phyloP scores from a whole-genome alignment of 1,140 invertebrate species.

The Drosophila sp. region DNA sequence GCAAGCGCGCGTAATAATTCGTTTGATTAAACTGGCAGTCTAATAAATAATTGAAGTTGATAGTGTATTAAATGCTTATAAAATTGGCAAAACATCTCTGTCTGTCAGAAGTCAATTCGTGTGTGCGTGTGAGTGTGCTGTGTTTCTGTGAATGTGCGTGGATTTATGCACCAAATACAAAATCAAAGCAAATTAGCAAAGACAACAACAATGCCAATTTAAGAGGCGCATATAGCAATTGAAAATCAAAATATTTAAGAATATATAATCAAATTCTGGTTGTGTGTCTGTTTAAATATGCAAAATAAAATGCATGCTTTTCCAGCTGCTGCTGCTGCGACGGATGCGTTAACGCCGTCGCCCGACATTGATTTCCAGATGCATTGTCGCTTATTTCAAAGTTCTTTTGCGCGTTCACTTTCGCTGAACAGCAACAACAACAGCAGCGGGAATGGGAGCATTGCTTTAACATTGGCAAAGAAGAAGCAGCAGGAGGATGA shows the following conservation, averaged over 20 bases:
- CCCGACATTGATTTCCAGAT: constrained; percentile 82
- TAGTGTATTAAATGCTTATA: constrained; percentile 33
- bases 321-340: constrained; percentile 17
- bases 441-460: constrained; percentile 46
- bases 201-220: constrained; percentile 59
- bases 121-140: constrained; percentile 26
- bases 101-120: constrained; percentile 40
- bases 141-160: constrained; percentile 53
- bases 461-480: constrained; percentile 64
- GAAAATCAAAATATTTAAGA: constrained; percentile 15
- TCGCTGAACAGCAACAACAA: constrained; percentile 73
- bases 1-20: constrained; percentile 19
- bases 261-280: constrained; percentile 19
- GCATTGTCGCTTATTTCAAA: constrained; percentile 83
- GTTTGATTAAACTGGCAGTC: too few relatives aligned
- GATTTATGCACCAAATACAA: constrained; percentile 64
- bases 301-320: constrained; percentile 54
- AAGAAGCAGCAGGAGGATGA: constrained; percentile 50
- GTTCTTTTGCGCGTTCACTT: constrained; percentile 84
- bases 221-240: constrained; percentile 28
- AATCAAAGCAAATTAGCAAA: constrained; percentile 43
- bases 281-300: constrained; percentile 18
- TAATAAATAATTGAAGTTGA: constrained; percentile 11
- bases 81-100: constrained; percentile 21
- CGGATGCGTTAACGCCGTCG: constrained; percentile 25